phyloP scores from a whole-genome alignment of 2,888 invertebrate genomes.

The Axea sp. region DNA sequence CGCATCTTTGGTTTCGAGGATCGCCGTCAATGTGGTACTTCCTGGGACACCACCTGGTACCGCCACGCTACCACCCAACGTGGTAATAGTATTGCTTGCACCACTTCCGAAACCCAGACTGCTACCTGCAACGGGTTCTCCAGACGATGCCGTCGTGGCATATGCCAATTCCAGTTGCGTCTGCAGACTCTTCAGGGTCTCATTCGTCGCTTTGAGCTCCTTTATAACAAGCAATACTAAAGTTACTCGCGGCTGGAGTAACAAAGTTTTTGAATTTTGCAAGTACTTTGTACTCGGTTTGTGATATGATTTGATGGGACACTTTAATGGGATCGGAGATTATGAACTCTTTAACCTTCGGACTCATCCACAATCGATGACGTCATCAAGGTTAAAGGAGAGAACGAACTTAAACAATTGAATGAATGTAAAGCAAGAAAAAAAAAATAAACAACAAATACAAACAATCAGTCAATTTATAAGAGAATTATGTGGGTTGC shows the following conservation, averaged over 20 bases:
- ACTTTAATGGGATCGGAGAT: slow-evolving; percentile 8
- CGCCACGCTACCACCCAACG: slow-evolving; percentile 76
- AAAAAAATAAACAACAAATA: too few relatives aligned
- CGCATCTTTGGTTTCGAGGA: slow-evolving; percentile 92
- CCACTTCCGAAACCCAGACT: slow-evolving; percentile 67
- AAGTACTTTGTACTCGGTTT: slow-evolving; percentile 14
- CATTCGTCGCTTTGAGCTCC: slow-evolving; percentile 92
- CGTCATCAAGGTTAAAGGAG: too few relatives aligned
- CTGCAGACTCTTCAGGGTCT: slow-evolving; percentile 90
- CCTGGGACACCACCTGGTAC: slow-evolving; percentile 80
- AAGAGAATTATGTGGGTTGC: too few relatives aligned
- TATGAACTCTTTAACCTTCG: slow-evolving; percentile 3
- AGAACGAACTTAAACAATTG: too few relatives aligned
- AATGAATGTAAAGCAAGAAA: too few relatives aligned
- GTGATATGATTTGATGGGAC: slow-evolving; percentile 38
- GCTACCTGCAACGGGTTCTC: slow-evolving; percentile 73
- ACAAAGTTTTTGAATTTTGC: slow-evolving; percentile 33
- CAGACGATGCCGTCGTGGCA: slow-evolving; percentile 81
- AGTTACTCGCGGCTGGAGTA: slow-evolving; percentile 70
- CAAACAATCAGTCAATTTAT: too few relatives aligned
- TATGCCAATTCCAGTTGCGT: slow-evolving; percentile 87
- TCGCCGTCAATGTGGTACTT: slow-evolving; percentile 87
- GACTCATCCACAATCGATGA: slow-evolving; percentile 43
- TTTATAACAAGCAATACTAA: slow-evolving; percentile 80
- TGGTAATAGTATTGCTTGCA: slow-evolving; percentile 65